A percentile compares a stretch with the other conserved stretches of the same genome.
These are phyloP conservation scores for Drosophila parvula DNA, from an alignment of 1,140 invertebrate genomes.

Conservation along the genomic window DNA sequence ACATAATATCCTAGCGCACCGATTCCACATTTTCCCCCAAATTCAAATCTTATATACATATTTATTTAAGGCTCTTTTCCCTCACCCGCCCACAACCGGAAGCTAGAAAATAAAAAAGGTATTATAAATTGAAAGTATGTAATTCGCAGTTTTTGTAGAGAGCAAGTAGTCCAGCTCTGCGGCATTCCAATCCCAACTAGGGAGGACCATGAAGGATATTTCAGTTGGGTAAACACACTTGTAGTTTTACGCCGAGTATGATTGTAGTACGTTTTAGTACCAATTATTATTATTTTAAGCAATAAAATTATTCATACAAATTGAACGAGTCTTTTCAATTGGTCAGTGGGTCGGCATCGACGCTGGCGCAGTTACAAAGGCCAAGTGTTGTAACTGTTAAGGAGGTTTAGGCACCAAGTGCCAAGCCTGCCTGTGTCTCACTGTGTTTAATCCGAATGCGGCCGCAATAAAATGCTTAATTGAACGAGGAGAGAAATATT, in stretches of 20 bases:
- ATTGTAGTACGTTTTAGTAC: constrained; percentile 47
- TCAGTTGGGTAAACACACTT: neutral
- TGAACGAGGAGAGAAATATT: too few species aligned
- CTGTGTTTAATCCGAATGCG: too few species aligned
- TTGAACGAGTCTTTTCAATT: constrained; percentile 5
- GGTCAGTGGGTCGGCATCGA: neutral
- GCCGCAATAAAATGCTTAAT: too few species aligned
- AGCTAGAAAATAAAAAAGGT: constrained; percentile 34
- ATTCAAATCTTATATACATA: constrained; percentile 23
- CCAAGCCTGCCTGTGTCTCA: neutral
- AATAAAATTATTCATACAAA: constrained; percentile 32
- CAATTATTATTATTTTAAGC: constrained; percentile 18
- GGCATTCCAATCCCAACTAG: constrained; percentile 10
- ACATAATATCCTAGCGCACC: constrained; percentile 18
- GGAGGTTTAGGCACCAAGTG: too few species aligned
- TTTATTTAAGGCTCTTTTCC: constrained; percentile 14
- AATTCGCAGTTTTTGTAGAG: constrained; percentile 9
- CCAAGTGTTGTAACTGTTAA: too few species aligned
- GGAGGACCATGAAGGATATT: neutral
- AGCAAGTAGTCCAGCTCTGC: neutral
- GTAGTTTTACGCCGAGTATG: constrained; percentile 7
- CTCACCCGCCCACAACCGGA: neutral
- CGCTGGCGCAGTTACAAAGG: neutral
- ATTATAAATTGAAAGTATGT: constrained; percentile 20
- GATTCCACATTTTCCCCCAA: constrained; percentile 26